Percentiles rank a stretch among this genome's conserved stretches.
These are phyloP conservation scores for Acanthochromis polyacanthus DNA, from an alignment of 2,113 vertebrate genomes.

Conservation along the genomic window DNA sequence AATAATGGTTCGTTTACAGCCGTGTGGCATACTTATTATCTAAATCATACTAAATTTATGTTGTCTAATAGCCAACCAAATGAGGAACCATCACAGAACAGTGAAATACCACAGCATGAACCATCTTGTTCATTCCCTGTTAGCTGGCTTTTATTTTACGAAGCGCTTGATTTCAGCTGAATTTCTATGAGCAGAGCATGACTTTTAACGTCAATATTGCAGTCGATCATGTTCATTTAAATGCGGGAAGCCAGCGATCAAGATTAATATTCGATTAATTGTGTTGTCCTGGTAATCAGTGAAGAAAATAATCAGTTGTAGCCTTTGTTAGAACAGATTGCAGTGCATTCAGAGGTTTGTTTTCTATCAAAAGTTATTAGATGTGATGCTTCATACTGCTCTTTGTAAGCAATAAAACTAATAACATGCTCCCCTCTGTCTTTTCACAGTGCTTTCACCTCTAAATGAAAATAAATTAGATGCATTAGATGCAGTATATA, in stretches of 20 bases:
- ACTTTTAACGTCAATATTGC: too few relatives aligned
- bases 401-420: background rate
- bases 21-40: background rate
- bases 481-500: background rate
- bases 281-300: too few relatives aligned
- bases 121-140: too few relatives aligned
- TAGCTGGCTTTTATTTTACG: too few relatives aligned
- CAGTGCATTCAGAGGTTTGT: background rate
- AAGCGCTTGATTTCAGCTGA: too few relatives aligned
- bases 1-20: conserved; percentile 23
- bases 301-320: too few relatives aligned
- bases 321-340: too few relatives aligned
- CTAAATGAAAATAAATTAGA: conserved; percentile 3
- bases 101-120: background rate
- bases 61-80: background rate
- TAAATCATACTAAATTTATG: background rate
- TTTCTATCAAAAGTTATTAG: background rate
- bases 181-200: too few relatives aligned
- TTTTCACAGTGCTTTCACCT: background rate
- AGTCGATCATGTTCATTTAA: too few relatives aligned
- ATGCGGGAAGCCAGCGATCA: too few relatives aligned
- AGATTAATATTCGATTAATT: too few relatives aligned
- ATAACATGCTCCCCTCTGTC: background rate
- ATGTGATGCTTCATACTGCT: background rate
- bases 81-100: background rate